These are phyloP conservation scores for Oceanodroma leucorhoa DNA, from an alignment of 2,797 vertebrate species.

Conservation along the genomic window DNA sequence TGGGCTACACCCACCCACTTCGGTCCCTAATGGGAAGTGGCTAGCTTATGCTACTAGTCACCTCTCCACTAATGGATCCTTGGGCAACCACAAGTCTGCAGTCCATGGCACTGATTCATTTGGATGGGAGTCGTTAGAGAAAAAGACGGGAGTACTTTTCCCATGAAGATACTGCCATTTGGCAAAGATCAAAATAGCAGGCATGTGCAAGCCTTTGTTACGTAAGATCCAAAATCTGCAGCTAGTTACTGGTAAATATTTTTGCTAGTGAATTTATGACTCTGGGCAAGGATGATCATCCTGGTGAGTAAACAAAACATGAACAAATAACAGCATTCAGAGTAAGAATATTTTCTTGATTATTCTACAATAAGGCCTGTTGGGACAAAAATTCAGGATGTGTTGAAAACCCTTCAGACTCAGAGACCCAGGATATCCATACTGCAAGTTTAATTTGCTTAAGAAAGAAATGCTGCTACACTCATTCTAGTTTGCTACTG, in stretches of 20 bases:
- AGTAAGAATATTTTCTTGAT: background rate
- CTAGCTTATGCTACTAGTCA: background rate
- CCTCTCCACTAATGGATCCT: background rate
- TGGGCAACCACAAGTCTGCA: background rate
- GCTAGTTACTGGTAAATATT: slow-evolving; percentile 44
- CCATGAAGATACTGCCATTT: slow-evolving; percentile 35
- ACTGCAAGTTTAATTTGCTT: background rate
- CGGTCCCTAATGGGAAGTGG: background rate
- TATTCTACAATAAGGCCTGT: background rate
- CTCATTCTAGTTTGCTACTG: background rate
- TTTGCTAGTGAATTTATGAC: slow-evolving; percentile 2
- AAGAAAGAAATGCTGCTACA: background rate
- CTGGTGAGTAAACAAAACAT: background rate
- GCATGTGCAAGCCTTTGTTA: background rate
- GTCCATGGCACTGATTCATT: background rate
- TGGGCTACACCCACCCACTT: background rate
- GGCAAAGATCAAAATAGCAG: background rate
- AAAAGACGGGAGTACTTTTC: background rate
- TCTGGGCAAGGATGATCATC: background rate
- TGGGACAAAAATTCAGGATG: background rate
- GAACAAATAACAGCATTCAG: background rate
- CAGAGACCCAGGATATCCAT: background rate
- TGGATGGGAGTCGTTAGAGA: background rate
- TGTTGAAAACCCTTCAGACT: background rate
- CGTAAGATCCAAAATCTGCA: slow-evolving; percentile 4